Evolutionary conservation across 2,888 invertebrate species (phyloP).

Genomic region (Exephanes ischioxanthus): DNA sequence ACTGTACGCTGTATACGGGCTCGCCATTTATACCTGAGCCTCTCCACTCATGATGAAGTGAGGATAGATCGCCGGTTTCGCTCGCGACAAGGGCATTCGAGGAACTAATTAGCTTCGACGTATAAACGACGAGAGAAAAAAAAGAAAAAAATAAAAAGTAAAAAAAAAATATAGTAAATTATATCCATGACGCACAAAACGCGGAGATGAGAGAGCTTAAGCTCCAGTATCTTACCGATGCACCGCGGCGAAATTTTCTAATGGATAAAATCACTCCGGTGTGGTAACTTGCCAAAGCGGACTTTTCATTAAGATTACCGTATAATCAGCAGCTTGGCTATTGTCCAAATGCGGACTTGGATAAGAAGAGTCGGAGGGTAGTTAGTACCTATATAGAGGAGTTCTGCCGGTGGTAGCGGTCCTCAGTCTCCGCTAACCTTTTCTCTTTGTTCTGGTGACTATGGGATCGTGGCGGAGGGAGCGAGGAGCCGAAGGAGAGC

Average conservation of each 20-base stretch:
- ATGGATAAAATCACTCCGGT: conserved; percentile 53
- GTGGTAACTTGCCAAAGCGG: conserved; percentile 63
- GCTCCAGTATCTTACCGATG: conserved; percentile 8
- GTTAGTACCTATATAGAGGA: conserved; percentile 38
- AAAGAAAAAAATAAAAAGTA: neutral
- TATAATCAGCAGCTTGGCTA: conserved; percentile 78
- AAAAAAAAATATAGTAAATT: neutral
- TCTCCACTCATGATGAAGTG: conserved; percentile 46
- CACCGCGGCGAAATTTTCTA: conserved; percentile 30
- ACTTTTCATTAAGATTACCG: conserved; percentile 77
- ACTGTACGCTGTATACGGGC: neutral
- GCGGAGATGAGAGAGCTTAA: neutral
- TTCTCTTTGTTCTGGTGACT: conserved; percentile 75
- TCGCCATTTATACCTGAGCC: conserved; percentile 22
- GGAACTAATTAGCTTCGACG: conserved; percentile 48
- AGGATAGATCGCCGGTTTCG: conserved; percentile 56
- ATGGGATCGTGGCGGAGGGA: conserved; percentile 18
- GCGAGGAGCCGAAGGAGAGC: conserved; percentile 2
- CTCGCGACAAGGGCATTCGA: conserved; percentile 40
- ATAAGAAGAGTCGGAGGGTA: conserved; percentile 59
- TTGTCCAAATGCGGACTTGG: conserved; percentile 75
- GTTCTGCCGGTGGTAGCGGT: conserved; percentile 51
- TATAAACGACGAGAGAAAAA: neutral
- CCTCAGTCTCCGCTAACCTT: conserved; percentile 69
- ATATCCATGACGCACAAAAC: conserved; percentile 1